Conservation (phyloP, 2,888 invertebrate species). For the Polietes domitor region DNA sequence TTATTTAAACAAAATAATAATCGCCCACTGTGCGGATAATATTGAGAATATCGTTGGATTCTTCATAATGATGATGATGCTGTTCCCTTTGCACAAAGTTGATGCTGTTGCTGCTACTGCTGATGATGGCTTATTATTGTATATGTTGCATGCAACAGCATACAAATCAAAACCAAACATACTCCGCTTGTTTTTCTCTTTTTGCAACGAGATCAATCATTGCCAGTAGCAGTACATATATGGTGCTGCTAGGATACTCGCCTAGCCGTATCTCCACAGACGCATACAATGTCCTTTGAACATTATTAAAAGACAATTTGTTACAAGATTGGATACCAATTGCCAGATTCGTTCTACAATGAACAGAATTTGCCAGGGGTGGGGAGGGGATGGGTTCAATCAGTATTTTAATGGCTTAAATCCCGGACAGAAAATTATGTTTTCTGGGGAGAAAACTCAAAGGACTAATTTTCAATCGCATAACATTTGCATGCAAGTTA, state of each 20-base stretch:
- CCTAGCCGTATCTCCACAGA: background rate
- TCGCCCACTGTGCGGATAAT: no score
- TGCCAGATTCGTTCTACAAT: background rate
- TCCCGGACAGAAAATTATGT: no score
- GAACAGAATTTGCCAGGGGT: background rate
- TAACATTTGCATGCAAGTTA: background rate
- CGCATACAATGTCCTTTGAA: background rate
- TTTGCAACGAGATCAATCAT: background rate
- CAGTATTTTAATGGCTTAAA: no score
- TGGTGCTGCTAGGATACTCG: background rate
- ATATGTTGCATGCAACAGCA: background rate
- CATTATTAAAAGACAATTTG: constrained; percentile 14
- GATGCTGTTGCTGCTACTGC: background rate
- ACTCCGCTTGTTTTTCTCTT: background rate
- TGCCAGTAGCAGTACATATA: background rate
- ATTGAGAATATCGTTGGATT: no score
- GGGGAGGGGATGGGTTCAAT: background rate
- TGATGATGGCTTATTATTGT: constrained; percentile 26
- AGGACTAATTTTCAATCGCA: background rate
- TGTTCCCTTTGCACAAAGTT: background rate
- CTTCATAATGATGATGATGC: background rate
- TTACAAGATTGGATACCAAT: constrained; percentile 3
- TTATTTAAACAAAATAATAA: no score
- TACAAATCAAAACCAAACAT: constrained; percentile 13
- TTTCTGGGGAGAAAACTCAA: background rate